A percentile compares a stretch with the other conserved stretches of the same genome.
phyloP scores from a whole-genome alignment of 2,113 vertebrate genomes.

The Mugil cephalus region DNA sequence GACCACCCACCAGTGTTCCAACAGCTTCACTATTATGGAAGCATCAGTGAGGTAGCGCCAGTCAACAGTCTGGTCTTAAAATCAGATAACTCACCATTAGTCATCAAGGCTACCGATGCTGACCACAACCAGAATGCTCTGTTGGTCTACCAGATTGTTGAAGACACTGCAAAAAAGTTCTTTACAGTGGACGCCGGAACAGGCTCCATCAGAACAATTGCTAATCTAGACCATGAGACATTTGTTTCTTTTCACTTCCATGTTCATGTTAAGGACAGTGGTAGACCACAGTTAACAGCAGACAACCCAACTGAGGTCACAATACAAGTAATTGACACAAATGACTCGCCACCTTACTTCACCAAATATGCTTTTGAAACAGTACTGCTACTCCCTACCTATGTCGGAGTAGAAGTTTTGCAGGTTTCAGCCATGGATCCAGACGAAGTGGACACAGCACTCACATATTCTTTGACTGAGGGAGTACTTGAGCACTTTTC shows the following conservation, averaged over 20 bases:
- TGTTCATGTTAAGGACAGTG: conserved; percentile 94
- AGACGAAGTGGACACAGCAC: conserved; percentile 89
- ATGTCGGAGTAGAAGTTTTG: conserved; percentile 92
- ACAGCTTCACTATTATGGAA: conserved; percentile 89
- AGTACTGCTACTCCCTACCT: conserved; percentile 92
- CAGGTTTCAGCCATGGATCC: conserved; percentile 92
- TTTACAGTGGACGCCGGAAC: conserved; percentile 96
- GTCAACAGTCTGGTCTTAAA: conserved; percentile 92
- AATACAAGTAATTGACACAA: conserved; percentile 93
- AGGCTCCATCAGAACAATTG: conserved; percentile 94
- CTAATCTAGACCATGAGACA: conserved; percentile 93
- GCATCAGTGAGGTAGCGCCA: conserved; percentile 93
- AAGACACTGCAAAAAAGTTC: conserved; percentile 93
- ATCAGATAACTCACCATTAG: conserved; percentile 86
- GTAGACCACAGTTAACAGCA: conserved; percentile 92
- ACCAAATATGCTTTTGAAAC: conserved; percentile 91
- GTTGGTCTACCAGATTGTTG: conserved; percentile 95
- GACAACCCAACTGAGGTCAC: conserved; percentile 93
- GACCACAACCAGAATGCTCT: conserved; percentile 95
- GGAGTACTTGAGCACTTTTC: conserved; percentile 89
- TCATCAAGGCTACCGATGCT: conserved; percentile 92
- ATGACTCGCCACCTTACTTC: conserved; percentile 95
- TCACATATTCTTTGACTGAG: conserved; percentile 91
- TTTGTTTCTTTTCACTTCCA: conserved; percentile 92
- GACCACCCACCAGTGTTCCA: conserved; percentile 94